Evolutionary conservation across 2,113 vertebrate species (phyloP).

Genomic region (Tiliqua scincoides): DNA sequence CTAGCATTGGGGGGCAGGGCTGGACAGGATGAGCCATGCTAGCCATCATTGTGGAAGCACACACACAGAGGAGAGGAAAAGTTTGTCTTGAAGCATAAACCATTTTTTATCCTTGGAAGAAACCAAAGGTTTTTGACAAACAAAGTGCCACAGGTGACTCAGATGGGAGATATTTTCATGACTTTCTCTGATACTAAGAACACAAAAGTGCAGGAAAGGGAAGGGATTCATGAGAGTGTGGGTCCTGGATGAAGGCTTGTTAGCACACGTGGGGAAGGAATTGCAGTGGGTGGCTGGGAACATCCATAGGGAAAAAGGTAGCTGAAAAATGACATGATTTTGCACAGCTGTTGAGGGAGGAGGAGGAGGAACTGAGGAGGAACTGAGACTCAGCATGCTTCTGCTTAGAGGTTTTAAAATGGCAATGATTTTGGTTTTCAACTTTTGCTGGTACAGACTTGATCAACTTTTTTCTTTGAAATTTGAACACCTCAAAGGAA

Average conservation of each 20-base stretch:
- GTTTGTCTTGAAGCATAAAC: conserved; percentile 49
- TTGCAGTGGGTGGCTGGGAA: conserved; percentile 17
- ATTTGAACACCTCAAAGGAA: conserved; percentile 67
- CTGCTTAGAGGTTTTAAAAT: conserved; percentile 60
- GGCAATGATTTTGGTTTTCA: conserved; percentile 61
- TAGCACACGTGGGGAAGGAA: conserved; percentile 64
- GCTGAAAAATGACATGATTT: conserved; percentile 64
- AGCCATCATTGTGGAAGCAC: conserved; percentile 47
- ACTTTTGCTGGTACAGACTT: conserved; percentile 69
- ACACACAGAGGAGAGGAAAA: conserved; percentile 27
- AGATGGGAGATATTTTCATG: conserved; percentile 62
- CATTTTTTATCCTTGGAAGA: conserved; percentile 62
- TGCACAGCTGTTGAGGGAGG: conserved; percentile 83
- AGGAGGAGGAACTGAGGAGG: conserved; percentile 59
- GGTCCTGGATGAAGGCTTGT: conserved; percentile 46
- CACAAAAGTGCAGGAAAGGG: conserved; percentile 28
- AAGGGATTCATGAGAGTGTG: conserved; percentile 37
- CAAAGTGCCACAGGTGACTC: conserved; percentile 77
- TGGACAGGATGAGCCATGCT: conserved; percentile 43
- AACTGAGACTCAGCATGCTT: conserved; percentile 56
- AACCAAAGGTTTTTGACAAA: conserved; percentile 91
- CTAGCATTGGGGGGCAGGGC: conserved; percentile 51
- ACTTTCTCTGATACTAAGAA: conserved; percentile 60
- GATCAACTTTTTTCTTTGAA: conserved; percentile 29
- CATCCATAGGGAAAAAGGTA: neutral